phyloP scores from a whole-genome alignment of 2,797 vertebrate species.

The Anguilla marmorata region DNA sequence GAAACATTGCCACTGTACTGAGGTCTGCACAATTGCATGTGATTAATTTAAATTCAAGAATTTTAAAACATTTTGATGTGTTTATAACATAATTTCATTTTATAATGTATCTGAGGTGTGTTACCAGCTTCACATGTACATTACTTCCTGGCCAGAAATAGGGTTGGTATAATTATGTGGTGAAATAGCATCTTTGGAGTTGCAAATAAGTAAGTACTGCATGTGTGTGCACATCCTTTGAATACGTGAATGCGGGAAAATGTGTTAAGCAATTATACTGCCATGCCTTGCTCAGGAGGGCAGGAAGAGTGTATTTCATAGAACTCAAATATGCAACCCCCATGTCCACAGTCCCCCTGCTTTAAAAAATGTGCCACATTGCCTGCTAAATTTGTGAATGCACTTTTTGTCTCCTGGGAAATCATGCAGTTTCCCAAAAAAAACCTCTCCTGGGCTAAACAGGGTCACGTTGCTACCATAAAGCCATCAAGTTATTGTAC shows the following conservation, averaged over 20 bases:
- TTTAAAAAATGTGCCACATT: not conserved
- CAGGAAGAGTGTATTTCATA: too few relatives aligned
- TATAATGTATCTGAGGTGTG: not conserved
- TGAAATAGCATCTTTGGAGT: not conserved
- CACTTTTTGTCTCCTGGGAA: slow-evolving; percentile 1
- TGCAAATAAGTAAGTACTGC: not conserved
- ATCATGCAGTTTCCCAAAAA: not conserved
- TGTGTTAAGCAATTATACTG: not conserved
- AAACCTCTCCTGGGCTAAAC: not conserved
- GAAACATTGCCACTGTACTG: not conserved
- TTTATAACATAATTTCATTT: too few relatives aligned
- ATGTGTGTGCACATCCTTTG: not conserved
- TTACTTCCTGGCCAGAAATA: not conserved
- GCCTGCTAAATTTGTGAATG: not conserved
- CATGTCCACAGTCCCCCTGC: not conserved
- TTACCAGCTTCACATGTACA: not conserved
- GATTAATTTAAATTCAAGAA: not conserved
- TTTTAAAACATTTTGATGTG: not conserved
- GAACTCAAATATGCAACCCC: not conserved
- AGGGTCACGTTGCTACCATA: not conserved
- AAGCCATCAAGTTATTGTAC: not conserved
- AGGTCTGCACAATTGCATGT: not conserved
- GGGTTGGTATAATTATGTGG: not conserved
- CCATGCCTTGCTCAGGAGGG: not conserved
- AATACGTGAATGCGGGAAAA: not conserved